Base-by-base conservation (phyloP, 2,113 vertebrate genomes). In the Paramisgurnus dabryanus region DNA sequence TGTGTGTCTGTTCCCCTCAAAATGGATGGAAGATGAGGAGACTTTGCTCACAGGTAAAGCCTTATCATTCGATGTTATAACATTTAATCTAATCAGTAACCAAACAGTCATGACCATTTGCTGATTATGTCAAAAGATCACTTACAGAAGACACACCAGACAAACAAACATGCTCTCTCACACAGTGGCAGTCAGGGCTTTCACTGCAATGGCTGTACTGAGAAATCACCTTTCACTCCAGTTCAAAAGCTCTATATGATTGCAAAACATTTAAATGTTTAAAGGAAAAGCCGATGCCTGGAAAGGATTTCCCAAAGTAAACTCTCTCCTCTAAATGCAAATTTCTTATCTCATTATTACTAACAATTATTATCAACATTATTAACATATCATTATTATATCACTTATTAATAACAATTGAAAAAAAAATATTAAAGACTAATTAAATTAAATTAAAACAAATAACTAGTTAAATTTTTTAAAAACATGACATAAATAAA, bases 81-180 rank as follows among this genome's bases (percentile, higher is more conserved):
- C 81, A 88, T 87, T 58, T 85, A 67, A 55, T 85, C 84, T 89
- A 90, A 90, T 91, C 85, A 92, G 91, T 93, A 91, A 92, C 90
- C 75, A 45, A 60, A 63, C 63, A 71, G 39, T 67, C 68, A 85
- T 69, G 80, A 77, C 80, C 49, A 76, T 76, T 79, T 87, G 79
- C 78, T 89, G 84, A 91, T 89, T 79, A 67, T 83, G 87, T 91
- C 86, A 89, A 86, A 81, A 86, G 71, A 81, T 84, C 18, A 43
- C n/a, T 78, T 58, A 53, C 17, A 71, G 61, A 40, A 7, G 9
- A 12, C 63, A 49, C 6, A 27, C 57, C 70, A 18, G 27, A 64
- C 4, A 18, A 43, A 40, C 8, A 58, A 40, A 58, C 27, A 40
- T 6, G 57, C 15, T 13, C 4, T 53, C 67, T 70, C 27, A 55